These are phyloP conservation scores for Poecilia wingei DNA, from an alignment of 2,797 vertebrate genomes.

Conservation along the genomic window DNA sequence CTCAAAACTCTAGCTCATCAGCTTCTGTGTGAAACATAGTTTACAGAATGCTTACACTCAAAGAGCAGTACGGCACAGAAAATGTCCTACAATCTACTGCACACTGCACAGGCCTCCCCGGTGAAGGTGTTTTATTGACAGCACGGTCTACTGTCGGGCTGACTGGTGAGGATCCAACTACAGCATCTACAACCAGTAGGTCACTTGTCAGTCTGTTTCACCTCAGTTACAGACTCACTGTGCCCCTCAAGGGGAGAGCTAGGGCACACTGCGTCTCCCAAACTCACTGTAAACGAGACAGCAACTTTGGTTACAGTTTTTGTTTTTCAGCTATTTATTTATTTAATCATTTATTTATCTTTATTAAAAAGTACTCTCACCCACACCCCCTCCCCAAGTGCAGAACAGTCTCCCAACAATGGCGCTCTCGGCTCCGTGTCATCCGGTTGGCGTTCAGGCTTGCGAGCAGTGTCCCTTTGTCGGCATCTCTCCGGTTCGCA, in stretches of 20 bases:
- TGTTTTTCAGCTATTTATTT: slow-evolving; percentile 86
- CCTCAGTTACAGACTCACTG: slow-evolving; percentile 83
- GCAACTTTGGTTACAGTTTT: slow-evolving; percentile 99
- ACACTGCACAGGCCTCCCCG: slow-evolving; percentile 96
- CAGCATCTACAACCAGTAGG: slow-evolving; percentile 88
- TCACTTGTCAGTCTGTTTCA: slow-evolving; percentile 87
- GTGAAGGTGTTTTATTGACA: slow-evolving; percentile 90
- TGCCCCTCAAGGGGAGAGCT: slow-evolving; percentile 85
- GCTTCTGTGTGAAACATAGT: slow-evolving; percentile 85
- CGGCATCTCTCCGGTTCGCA: slow-evolving; percentile 77
- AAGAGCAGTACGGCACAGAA: slow-evolving; percentile 96
- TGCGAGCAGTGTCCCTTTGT: slow-evolving; percentile 78
- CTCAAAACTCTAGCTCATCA: slow-evolving; percentile 90
- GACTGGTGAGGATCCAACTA: slow-evolving; percentile 86
- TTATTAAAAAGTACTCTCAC: slow-evolving; percentile 91
- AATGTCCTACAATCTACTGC: slow-evolving; percentile 98
- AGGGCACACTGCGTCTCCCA: slow-evolving; percentile 90
- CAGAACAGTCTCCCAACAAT: slow-evolving; percentile 90
- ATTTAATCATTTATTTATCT: slow-evolving; percentile 81
- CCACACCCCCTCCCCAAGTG: slow-evolving; percentile 83
- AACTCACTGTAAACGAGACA: slow-evolving; percentile 99
- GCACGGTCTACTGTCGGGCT: slow-evolving; percentile 87
- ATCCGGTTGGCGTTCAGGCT: slow-evolving; percentile 78
- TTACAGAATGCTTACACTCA: slow-evolving; percentile 96
- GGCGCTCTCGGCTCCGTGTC: slow-evolving; percentile 80